These are phyloP conservation scores for Portunus trituberculatus DNA, from an alignment of 1,140 invertebrate genomes.

Conservation along the genomic window DNA sequence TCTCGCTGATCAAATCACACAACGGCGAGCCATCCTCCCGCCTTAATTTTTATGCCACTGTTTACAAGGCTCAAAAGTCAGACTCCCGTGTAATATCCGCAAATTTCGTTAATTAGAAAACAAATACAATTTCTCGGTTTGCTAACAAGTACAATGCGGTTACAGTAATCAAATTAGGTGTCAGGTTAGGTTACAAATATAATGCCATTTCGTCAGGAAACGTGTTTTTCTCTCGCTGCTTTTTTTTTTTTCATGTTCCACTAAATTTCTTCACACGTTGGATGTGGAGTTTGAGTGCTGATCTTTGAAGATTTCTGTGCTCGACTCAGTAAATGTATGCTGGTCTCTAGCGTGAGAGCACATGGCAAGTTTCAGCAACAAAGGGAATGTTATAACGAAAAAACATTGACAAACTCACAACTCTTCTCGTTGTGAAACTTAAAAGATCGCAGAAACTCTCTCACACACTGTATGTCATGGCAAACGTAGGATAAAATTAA, in stretches of 20 bases:
- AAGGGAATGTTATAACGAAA: too few species aligned
- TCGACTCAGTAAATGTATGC: too few species aligned
- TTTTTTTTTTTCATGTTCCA: background rate
- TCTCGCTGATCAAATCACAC: slow-evolving; percentile 57
- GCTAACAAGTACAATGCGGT: slow-evolving; percentile 67
- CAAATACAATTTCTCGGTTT: slow-evolving; percentile 64
- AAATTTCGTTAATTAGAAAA: slow-evolving; percentile 69
- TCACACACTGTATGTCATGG: too few species aligned
- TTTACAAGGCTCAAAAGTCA: slow-evolving; percentile 1
- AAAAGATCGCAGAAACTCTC: too few species aligned
- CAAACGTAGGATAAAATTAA: too few species aligned
- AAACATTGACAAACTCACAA: too few species aligned
- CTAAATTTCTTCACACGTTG: background rate
- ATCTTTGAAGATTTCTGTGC: background rate
- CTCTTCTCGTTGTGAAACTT: too few species aligned
- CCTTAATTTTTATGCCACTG: background rate
- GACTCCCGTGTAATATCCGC: slow-evolving; percentile 54
- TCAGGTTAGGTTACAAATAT: slow-evolving; percentile 54
- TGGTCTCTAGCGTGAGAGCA: too few species aligned
- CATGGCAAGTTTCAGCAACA: too few species aligned
- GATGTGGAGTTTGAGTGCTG: background rate
- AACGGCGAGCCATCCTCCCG: background rate
- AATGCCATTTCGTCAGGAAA: slow-evolving; percentile 57
- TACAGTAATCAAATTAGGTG: slow-evolving; percentile 62
- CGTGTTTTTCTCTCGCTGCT: slow-evolving; percentile 41